phyloP scores from a whole-genome alignment of 2,888 invertebrate genomes.

The Chirona hameri region DNA sequence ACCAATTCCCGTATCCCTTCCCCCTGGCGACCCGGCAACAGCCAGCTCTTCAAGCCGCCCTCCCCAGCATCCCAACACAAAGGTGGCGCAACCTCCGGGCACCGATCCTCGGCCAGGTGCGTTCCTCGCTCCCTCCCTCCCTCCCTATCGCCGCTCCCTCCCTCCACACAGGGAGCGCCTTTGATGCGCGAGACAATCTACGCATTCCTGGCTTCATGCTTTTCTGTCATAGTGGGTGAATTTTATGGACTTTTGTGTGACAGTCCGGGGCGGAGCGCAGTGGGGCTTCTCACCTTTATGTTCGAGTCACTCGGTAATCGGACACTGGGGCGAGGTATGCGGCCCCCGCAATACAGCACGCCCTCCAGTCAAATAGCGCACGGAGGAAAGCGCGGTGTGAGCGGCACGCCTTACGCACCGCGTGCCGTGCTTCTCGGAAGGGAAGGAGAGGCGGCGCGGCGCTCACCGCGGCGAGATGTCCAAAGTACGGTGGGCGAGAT shows the following conservation, averaged over 20 bases:
- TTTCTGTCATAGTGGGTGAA: slow-evolving; percentile 23
- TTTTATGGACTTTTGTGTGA: slow-evolving; percentile 29
- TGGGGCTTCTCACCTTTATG: slow-evolving; percentile 27
- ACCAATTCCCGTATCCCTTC: too few relatives aligned
- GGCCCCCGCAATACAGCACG: not conserved
- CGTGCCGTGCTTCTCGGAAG: not conserved
- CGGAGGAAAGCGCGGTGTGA: slow-evolving; percentile 4
- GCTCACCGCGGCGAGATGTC: too few relatives aligned
- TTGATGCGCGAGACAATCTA: slow-evolving; percentile 23
- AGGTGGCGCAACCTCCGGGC: not conserved
- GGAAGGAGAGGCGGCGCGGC: not conserved
- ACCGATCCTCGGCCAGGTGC: not conserved
- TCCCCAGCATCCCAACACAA: not conserved
- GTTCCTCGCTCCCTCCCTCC: not conserved
- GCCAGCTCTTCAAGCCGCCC: not conserved
- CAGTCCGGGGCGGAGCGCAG: not conserved
- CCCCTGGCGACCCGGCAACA: not conserved
- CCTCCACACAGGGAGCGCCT: not conserved
- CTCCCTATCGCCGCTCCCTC: not conserved
- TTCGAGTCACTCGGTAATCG: not conserved
- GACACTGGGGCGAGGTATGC: not conserved
- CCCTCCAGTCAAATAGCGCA: not conserved
- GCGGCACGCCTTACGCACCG: not conserved
- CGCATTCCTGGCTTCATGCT: slow-evolving; percentile 23
- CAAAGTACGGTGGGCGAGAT: too few relatives aligned